These are phyloP conservation scores for Polydrusus tereticollis DNA, from an alignment of 2,888 invertebrate genomes.

Conservation along the genomic window DNA sequence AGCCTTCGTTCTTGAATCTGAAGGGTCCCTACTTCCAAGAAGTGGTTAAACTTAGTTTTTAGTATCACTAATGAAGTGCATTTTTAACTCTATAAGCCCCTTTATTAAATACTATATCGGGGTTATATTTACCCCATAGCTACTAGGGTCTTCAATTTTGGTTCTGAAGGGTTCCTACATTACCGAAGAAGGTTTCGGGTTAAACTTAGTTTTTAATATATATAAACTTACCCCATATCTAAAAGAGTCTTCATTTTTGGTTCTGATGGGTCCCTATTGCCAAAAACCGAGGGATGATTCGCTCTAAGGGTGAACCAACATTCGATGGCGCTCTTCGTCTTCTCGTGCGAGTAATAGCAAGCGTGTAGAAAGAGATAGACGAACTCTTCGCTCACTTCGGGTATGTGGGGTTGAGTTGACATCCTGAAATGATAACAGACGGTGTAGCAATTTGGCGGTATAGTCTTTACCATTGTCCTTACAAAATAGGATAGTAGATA, in stretches of 20 bases:
- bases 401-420: conserved; percentile 72
- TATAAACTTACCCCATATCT: conserved; percentile 72
- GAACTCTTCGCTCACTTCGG: conserved; percentile 75
- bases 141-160: too few species aligned
- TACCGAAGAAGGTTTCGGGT: too few species aligned
- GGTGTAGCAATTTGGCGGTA: background rate
- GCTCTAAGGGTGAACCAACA: conserved; percentile 72
- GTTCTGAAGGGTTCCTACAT: too few species aligned
- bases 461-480: background rate
- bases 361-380: conserved; percentile 76
- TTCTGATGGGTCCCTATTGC: conserved; percentile 70
- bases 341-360: conserved; percentile 67
- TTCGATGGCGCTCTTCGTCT: conserved; percentile 68
- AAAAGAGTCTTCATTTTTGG: conserved; percentile 70
- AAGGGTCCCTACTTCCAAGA: too few species aligned
- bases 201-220: too few species aligned
- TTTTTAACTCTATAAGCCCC: too few species aligned
- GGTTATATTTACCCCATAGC: too few species aligned
- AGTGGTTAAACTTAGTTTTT: too few species aligned
- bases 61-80: too few species aligned
- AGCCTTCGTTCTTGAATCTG: too few species aligned
- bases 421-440: conserved; percentile 68
- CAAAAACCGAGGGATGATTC: conserved; percentile 73
- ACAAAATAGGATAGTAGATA: background rate
- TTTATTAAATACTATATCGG: too few species aligned